Evolutionary conservation across 2,113 vertebrate genomes (phyloP), one percentile per base, ranked within the genome.

Genomic region (Malurus elegans): DNA sequence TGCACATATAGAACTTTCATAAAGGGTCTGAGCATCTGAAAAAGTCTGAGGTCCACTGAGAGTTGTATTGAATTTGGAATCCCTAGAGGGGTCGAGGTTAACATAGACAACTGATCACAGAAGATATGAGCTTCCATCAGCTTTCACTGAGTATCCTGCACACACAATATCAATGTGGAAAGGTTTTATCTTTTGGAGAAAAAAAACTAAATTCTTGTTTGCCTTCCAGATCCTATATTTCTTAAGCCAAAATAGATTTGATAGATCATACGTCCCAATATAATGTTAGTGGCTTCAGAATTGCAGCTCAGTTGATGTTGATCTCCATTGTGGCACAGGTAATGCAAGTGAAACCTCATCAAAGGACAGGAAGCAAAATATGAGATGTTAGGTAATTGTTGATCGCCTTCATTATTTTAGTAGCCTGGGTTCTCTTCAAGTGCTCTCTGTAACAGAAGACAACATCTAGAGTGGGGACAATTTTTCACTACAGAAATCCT

Each of bases 111-210:
- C 11, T 42, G 11, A 2, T 51, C 53, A 81, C 6, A 47, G 18
- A 58, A 1, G 2, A 47, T 64, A 57, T 31, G 34, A 60, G 23
- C 36, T 73, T 65, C 70, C 14, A 58, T 28, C 14, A n/a, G 14
- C 4, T 72, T 31, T 24, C 60, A 67, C 5, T 18, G n/a, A 66
- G 20, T 44, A 51, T 25, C 24, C 32, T 84, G 24, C 4, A 15
- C 14, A 19, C 2, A 7, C 23, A 64, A 51, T 2, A 47, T 21
- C 1, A 4, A 17, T 2, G 1, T 45, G 28, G 50, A 67, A 80
- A 82, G 1, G 1, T 34, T 81, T 88, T 20, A 10, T 5, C 4
- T 23, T 88, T 56, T 51, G 12, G 3, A 2, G 4, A 1, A 26
- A 23, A 51, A 47, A 47, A 2, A 2, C 3, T 38, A 26, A 36